Percentiles rank a stretch among this genome's conserved stretches.
These are phyloP conservation scores for Threskiornis aethiopicus DNA, from an alignment of 2,797 vertebrate species.

Conservation along the genomic window DNA sequence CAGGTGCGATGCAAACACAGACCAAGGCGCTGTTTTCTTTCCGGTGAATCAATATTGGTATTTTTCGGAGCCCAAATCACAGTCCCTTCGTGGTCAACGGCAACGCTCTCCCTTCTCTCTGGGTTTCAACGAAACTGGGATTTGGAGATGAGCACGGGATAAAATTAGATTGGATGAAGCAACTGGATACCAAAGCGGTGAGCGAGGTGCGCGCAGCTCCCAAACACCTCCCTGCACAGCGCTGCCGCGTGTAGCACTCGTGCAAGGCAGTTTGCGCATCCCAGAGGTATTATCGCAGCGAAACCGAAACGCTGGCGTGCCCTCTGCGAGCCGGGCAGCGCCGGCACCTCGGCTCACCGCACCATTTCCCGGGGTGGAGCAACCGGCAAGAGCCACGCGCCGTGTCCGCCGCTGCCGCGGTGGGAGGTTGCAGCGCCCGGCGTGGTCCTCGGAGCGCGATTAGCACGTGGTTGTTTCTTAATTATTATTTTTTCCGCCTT, in stretches of 20 bases:
- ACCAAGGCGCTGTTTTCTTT: background rate
- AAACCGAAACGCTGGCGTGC: background rate
- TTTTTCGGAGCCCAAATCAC: background rate
- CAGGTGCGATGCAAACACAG: background rate
- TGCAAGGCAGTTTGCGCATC: background rate
- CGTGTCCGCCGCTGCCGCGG: accelerated
- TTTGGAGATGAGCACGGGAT: background rate
- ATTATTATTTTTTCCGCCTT: background rate
- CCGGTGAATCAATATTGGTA: background rate
- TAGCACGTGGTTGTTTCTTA: background rate
- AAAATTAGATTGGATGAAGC: background rate
- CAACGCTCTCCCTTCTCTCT: background rate
- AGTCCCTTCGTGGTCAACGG: accelerated
- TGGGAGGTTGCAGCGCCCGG: background rate
- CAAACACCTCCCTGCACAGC: background rate
- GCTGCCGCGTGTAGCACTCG: background rate
- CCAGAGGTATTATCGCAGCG: background rate
- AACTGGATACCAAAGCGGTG: background rate
- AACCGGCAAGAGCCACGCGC: background rate
- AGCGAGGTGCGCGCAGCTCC: background rate
- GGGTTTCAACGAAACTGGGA: background rate
- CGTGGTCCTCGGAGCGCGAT: background rate
- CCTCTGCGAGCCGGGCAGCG: background rate
- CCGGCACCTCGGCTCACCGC: background rate
- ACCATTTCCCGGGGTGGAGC: background rate